Evolutionary conservation across 1,140 invertebrate genomes (phyloP).

Genomic region (Diplogasteroides magnus): DNA sequence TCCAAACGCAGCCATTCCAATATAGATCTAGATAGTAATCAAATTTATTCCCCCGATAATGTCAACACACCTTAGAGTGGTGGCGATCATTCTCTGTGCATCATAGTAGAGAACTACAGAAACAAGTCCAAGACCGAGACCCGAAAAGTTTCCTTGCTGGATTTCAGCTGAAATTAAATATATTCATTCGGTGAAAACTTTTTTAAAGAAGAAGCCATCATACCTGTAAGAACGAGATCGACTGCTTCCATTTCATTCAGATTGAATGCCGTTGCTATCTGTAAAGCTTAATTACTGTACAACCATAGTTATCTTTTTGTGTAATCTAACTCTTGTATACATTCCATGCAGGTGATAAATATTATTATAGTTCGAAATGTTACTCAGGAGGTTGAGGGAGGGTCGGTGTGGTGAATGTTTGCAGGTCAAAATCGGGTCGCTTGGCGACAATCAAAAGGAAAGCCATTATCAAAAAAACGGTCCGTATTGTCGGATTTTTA

Average conservation of each 20-base stretch:
- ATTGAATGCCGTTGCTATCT: not conserved
- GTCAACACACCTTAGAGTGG: not conserved
- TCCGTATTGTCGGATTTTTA: too few species aligned
- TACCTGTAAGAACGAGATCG: not conserved
- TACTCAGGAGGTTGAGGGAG: not conserved
- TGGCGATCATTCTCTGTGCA: not conserved
- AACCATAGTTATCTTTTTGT: not conserved
- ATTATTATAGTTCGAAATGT: not conserved
- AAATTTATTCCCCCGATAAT: too few species aligned
- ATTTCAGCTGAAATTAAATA: not conserved
- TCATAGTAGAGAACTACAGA: not conserved
- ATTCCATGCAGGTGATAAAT: too few species aligned
- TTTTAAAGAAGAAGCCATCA: not conserved
- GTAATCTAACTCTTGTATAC: too few species aligned
- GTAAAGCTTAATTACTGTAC: not conserved
- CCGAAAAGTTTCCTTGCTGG: not conserved
- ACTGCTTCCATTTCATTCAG: not conserved
- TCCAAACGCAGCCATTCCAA: not conserved
- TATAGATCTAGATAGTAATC: not conserved
- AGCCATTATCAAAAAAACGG: too few species aligned
- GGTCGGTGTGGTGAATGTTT: not conserved
- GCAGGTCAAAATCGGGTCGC: not conserved
- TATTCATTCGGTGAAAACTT: not conserved
- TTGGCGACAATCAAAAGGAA: not conserved
- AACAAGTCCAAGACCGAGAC: not conserved